phyloP scores from a whole-genome alignment of 2,797 vertebrate species.

The Labeo calbasu region DNA sequence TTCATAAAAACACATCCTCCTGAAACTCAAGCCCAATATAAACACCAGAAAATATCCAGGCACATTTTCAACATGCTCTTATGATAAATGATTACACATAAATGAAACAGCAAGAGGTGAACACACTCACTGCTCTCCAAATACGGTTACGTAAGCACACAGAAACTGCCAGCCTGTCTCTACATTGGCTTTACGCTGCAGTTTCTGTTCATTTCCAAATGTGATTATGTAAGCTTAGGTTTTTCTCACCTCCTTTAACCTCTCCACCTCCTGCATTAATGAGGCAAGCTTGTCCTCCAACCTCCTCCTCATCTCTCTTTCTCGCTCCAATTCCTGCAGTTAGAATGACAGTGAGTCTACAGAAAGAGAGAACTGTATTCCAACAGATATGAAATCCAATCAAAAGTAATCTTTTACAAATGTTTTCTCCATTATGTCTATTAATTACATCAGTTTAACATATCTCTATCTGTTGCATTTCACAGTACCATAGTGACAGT shows the following conservation, averaged over 20 bases:
- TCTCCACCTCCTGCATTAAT: slow-evolving; percentile 75
- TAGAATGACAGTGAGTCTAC: not conserved
- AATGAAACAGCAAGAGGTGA: not conserved
- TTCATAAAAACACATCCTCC: not conserved
- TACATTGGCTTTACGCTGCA: slow-evolving; percentile 23
- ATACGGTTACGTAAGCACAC: slow-evolving; percentile 56
- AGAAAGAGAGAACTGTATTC: not conserved
- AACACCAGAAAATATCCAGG: not conserved
- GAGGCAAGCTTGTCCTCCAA: slow-evolving; percentile 71
- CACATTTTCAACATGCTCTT: not conserved
- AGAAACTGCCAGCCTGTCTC: slow-evolving; percentile 32
- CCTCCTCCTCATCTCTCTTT: slow-evolving; percentile 72
- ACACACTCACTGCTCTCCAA: slow-evolving; percentile 11
- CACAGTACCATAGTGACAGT: slow-evolving; percentile 63
- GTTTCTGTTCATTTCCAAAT: slow-evolving; percentile 22
- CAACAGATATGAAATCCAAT: not conserved
- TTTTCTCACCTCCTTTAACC: slow-evolving; percentile 75
- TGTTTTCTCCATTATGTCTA: no score
- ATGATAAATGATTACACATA: not conserved
- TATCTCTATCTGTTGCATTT: not conserved
- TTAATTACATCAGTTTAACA: no score
- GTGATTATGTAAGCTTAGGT: slow-evolving; percentile 45
- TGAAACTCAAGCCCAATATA: not conserved
- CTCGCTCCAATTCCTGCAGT: slow-evolving; percentile 74
- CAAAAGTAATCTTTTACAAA: no score